Conservation (phyloP, 2,113 vertebrate genomes). For the Fulmarus glacialis region DNA sequence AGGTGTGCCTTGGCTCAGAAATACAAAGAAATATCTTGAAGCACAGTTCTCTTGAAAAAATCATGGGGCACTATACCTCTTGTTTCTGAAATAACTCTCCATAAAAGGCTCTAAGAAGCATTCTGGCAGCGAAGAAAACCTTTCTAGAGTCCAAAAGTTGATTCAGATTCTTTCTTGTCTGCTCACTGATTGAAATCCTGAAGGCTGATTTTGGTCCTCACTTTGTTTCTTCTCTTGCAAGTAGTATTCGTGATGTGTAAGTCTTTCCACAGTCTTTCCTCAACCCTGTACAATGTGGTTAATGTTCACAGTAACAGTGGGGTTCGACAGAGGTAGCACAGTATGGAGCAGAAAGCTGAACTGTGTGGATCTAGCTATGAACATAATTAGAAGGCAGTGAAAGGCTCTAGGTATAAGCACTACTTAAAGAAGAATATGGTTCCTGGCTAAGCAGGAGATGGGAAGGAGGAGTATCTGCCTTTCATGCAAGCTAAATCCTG, state of each 20-base stretch:
- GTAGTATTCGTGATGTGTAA: background rate
- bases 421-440: background rate
- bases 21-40: slow-evolving; percentile 14
- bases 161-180: background rate
- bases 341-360: background rate
- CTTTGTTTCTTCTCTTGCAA: background rate
- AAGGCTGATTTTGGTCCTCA: background rate
- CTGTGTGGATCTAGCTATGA: background rate
- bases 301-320: background rate
- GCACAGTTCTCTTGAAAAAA: background rate
- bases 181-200: background rate
- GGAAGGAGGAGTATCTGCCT: background rate
- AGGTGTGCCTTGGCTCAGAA: slow-evolving; percentile 27
- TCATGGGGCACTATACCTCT: background rate
- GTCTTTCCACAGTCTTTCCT: background rate
- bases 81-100: background rate
- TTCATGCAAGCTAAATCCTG: background rate
- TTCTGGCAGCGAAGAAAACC: background rate
- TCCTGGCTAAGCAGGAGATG: background rate
- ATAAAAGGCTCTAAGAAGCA: background rate
- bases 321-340: background rate
- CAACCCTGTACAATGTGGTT: background rate
- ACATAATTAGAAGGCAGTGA: background rate
- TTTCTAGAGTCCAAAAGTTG: background rate
- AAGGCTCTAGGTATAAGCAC: background rate